phyloP scores from a whole-genome alignment of 23 tunicate species.

The Trididemnum clinides region DNA sequence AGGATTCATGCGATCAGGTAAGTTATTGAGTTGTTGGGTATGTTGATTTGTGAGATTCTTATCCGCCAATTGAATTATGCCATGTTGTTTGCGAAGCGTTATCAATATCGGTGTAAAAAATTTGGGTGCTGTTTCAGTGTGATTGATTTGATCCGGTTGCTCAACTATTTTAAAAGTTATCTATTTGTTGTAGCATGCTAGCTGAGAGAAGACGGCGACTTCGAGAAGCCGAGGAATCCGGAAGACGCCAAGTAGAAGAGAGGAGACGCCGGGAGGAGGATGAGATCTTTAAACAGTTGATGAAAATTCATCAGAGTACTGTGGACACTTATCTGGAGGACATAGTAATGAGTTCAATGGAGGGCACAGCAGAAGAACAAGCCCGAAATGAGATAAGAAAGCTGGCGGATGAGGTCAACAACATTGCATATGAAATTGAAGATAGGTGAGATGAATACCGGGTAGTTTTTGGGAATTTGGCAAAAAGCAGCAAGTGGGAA shows the following conservation, averaged over 20 bases:
- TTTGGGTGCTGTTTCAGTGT: no score
- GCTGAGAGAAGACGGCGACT: slow-evolving; percentile 92
- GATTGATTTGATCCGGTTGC: no score
- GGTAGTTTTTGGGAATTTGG: no score
- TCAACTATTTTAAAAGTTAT: no score
- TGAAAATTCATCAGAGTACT: slow-evolving; percentile 79
- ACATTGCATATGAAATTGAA: slow-evolving; percentile 89
- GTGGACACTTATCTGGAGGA: slow-evolving; percentile 96
- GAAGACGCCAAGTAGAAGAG: slow-evolving; percentile 94
- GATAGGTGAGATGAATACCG: slow-evolving; percentile 79
- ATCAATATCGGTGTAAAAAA: no score
- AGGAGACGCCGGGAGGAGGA: slow-evolving; percentile 96
- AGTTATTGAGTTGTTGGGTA: no score
- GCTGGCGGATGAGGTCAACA: slow-evolving; percentile 80
- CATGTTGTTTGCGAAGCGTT: no score
- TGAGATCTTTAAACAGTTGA: slow-evolving; percentile 92
- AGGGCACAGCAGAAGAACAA: slow-evolving; percentile 91
- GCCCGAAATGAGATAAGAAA: slow-evolving; percentile 81
- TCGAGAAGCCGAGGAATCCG: slow-evolving; percentile 97
- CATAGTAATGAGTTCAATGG: slow-evolving; percentile 65
- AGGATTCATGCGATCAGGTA: slow-evolving; percentile 94
- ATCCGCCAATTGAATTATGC: no score
- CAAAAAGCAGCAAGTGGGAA: no score
- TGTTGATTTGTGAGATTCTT: no score
- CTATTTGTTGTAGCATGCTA: slow-evolving; percentile 68